These are phyloP conservation scores for Oryzias dopingdopingensis DNA, from an alignment of 2,797 vertebrate species.

Conservation along the genomic window DNA sequence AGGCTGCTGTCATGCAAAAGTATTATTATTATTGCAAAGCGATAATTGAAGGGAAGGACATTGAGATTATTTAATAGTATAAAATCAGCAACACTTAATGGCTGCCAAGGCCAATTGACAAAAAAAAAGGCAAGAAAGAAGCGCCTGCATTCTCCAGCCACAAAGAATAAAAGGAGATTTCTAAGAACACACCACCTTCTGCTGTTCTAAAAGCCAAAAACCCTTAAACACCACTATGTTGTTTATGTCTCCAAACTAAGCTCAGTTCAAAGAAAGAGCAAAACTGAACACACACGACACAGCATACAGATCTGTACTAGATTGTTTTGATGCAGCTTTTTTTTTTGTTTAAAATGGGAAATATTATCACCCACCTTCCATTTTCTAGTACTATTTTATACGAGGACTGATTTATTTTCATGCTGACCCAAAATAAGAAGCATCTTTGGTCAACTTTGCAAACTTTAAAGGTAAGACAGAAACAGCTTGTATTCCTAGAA, in stretches of 20 bases:
- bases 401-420: slow-evolving; percentile 2
- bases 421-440: slow-evolving; percentile 16
- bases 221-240: neutral
- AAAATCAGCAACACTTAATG: slow-evolving; percentile 33
- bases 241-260: slow-evolving; percentile 4
- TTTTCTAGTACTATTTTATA: slow-evolving; percentile 9
- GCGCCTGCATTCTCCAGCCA: slow-evolving; percentile 12
- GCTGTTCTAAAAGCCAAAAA: slow-evolving; percentile 2
- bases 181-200: neutral
- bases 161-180: slow-evolving; percentile 4
- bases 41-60: slow-evolving; percentile 13
- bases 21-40: slow-evolving; percentile 44
- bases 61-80: slow-evolving; percentile 16
- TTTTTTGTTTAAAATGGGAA: slow-evolving; percentile 1
- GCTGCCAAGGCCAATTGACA: slow-evolving; percentile 33
- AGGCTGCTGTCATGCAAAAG: slow-evolving; percentile 9
- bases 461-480: slow-evolving; percentile 9
- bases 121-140: slow-evolving; percentile 17
- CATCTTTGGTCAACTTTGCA: slow-evolving; percentile 53
- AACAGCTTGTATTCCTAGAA: slow-evolving; percentile 9
- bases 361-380: slow-evolving; percentile 50
- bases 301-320: neutral
- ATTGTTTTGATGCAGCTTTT: neutral
- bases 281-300: slow-evolving; percentile 1
- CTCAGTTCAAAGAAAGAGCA: slow-evolving; percentile 3